Base-by-base conservation (phyloP, 2,888 invertebrate genomes). In the Apomyelois bistriatella region DNA sequence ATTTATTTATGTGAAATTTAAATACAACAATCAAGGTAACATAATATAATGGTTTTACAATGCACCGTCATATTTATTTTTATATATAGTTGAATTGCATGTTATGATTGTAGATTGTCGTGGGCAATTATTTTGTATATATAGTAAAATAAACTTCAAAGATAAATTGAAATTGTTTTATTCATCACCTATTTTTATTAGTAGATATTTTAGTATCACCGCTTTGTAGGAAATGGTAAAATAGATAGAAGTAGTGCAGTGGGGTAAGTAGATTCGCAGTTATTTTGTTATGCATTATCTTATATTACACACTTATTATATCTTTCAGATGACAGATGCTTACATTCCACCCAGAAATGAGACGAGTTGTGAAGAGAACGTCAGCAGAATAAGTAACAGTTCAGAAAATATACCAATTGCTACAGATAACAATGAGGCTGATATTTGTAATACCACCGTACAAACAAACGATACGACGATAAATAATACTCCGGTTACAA, bases 311-410 rank as follows among this genome's bases (percentile, higher is more conserved):
- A 9, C 28, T 7, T 9, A 53, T 58, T 58, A n/a, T 52, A 38
- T 53, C 64, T 75, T 64, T 53, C 85, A 85, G 85, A 76, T 85
- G 59, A 85, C 85, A 48, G 68, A 79, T 41, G 86, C 85, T 35
- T 62, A 68, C 43, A 60, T 69, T 30, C 32, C 58, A 52, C 62
- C 66, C 57, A 66, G 70, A 41, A 65, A 61, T 53, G 53, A 48
- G 36, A 52, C 56, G 36, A 55, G 51, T 53, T 38, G 55, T 32
- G 51, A 52, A 9, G 32, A 53, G 7, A 40, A 53, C 12, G 13
- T 38, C 30, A 35, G 1, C 35, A 32, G 7, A 1, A 9, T 9
- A 32, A 46, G 15, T 15, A 32, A 16, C 10, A 32, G 13, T 16
- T 16, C 32, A 9, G 46, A 35, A 16, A 46, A 46, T 46, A 32